These are phyloP conservation scores for Alentia gelatinosa DNA, from an alignment of 2,888 invertebrate species.

Conservation along the genomic window DNA sequence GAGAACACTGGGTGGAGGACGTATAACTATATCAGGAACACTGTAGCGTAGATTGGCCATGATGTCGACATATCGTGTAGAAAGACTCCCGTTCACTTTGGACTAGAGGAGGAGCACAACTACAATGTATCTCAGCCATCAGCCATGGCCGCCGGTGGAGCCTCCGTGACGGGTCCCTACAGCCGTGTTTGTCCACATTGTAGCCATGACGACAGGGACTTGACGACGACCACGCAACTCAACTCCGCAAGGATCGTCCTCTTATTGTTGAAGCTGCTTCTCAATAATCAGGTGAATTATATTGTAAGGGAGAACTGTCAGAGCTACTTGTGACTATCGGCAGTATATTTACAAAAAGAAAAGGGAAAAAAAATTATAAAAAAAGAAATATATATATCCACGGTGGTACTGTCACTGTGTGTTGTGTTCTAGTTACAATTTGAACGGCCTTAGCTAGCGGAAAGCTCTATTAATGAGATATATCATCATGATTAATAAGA, in stretches of 20 bases:
- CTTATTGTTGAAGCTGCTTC: not conserved
- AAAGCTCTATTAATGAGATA: constrained; percentile 1
- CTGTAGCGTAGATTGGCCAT: constrained; percentile 42
- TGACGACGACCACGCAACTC: not conserved
- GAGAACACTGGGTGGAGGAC: no score
- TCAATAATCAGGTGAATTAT: not conserved
- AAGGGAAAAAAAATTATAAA: no score
- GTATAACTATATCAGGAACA: constrained; percentile 41
- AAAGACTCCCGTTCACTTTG: not conserved
- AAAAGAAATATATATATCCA: not conserved
- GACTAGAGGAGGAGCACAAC: not conserved
- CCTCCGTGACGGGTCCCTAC: not conserved
- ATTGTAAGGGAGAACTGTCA: not conserved
- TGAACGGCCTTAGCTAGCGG: not conserved
- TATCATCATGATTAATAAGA: not conserved
- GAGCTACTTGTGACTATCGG: not conserved
- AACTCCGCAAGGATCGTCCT: not conserved
- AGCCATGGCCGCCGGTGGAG: not conserved
- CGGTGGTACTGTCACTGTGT: not conserved
- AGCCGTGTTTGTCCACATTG: not conserved
- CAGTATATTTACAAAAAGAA: no score
- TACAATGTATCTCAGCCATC: constrained; percentile 14
- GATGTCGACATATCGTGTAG: constrained; percentile 47
- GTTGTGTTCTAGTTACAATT: not conserved
- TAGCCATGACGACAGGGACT: constrained; percentile 12